Conservation (phyloP, 2,797 vertebrate genomes). For the Denticeps clupeoides region DNA sequence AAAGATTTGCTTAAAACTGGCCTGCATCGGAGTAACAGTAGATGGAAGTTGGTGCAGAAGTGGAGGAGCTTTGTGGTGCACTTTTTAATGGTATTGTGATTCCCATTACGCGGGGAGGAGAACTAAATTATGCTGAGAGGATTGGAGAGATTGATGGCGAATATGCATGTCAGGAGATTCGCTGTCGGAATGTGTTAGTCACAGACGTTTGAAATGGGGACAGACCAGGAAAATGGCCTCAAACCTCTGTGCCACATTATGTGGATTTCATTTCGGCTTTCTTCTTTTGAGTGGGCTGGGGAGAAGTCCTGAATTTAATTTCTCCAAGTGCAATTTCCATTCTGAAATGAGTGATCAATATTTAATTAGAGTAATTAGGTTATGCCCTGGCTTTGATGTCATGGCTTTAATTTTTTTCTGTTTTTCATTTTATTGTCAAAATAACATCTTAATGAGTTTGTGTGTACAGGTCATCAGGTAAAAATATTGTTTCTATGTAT, state of each 20-base stretch:
- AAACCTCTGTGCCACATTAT: background rate
- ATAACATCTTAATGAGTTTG: too few relatives aligned
- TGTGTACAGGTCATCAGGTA: too few relatives aligned
- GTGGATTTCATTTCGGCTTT: conserved; percentile 3
- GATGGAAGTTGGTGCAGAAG: conserved; percentile 9
- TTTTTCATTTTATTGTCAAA: too few relatives aligned
- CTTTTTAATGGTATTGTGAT: conserved; percentile 25
- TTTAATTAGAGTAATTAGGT: too few relatives aligned
- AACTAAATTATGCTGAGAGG: conserved; percentile 25
- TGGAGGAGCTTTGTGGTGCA: conserved; percentile 14
- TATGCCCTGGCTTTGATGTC: too few relatives aligned
- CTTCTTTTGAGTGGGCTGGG: too few relatives aligned
- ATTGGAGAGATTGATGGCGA: conserved; percentile 42
- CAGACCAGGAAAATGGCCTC: conserved; percentile 26
- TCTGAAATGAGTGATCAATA: too few relatives aligned
- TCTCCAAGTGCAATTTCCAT: too few relatives aligned
- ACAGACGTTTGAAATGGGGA: conserved; percentile 35
- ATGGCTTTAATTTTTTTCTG: too few relatives aligned
- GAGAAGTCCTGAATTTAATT: too few relatives aligned
- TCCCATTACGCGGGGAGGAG: conserved; percentile 13
- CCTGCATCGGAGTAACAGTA: conserved; percentile 2
- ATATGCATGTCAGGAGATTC: conserved; percentile 38
- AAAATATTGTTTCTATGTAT: too few relatives aligned
- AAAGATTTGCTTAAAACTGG: conserved; percentile 17
- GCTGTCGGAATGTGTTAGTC: conserved; percentile 44